Conservation (phyloP, 2,113 vertebrate species). For the Leucosticte australis region DNA sequence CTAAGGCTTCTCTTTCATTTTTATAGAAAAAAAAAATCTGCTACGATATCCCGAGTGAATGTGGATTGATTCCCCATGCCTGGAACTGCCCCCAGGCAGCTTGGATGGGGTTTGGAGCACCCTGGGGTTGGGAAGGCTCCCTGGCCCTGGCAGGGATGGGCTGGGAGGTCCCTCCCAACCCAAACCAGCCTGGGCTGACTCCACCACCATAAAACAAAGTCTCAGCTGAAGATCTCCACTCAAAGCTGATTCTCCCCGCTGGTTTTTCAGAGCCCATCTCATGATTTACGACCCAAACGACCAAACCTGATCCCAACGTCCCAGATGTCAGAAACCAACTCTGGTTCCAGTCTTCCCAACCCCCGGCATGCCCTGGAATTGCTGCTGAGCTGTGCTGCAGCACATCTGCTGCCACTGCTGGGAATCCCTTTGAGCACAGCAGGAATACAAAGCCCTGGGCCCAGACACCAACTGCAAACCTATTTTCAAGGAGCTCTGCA, state of each 20-base stretch:
- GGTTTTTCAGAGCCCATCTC: not conserved
- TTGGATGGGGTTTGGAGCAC: not conserved
- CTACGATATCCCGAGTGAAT: not conserved
- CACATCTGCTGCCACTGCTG: not conserved
- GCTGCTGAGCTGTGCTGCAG: not conserved
- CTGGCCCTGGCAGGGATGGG: not conserved
- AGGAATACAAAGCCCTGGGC: not conserved
- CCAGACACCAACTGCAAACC: not conserved
- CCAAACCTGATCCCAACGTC: not conserved
- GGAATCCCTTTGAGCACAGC: not conserved
- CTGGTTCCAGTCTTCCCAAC: accelerated
- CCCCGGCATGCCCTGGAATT: not conserved
- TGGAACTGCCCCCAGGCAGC: not conserved
- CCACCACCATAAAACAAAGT: accelerated
- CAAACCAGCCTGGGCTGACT: not conserved
- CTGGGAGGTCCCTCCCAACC: not conserved
- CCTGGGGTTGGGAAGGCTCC: not conserved
- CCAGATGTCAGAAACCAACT: not conserved
- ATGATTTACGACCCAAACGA: not conserved
- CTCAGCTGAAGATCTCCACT: not conserved
- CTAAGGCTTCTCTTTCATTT: not conserved
- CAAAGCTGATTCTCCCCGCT: not conserved
- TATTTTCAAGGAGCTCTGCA: not conserved
- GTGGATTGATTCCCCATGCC: not conserved
- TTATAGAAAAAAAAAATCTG: not conserved